Conservation (phyloP, 2,888 invertebrate species). For the Agrilus cyanescens region DNA sequence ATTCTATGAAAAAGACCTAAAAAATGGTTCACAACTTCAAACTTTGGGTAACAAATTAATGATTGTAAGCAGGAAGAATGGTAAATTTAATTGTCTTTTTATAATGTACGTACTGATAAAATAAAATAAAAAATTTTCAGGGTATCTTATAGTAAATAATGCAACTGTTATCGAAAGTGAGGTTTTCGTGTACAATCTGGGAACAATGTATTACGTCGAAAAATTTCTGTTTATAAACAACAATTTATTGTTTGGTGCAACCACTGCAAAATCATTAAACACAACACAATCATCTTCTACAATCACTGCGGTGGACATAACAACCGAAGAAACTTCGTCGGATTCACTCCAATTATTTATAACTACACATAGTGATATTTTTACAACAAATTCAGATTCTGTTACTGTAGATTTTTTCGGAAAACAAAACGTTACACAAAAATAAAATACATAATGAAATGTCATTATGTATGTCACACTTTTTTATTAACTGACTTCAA, state of each 20-base stretch:
- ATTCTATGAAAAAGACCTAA: conserved; percentile 46
- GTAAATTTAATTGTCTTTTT: conserved; percentile 23
- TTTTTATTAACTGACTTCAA: no score
- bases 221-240: conserved; percentile 40
- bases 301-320: neutral
- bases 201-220: conserved; percentile 52
- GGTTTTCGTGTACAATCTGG: conserved; percentile 52
- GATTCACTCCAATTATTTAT: no score
- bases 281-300: no score
- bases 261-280: conserved; percentile 1
- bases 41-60: conserved; percentile 46
- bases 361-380: no score
- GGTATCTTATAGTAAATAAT: conserved; percentile 42
- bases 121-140: conserved; percentile 23
- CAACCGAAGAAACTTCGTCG: conserved; percentile 8
- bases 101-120: conserved; percentile 41
- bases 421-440: no score
- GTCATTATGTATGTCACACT: no score
- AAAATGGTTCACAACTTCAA: conserved; percentile 40
- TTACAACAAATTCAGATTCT: no score
- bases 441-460: no score
- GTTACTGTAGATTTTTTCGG: no score
- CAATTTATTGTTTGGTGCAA: conserved; percentile 23
- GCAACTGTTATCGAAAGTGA: conserved; percentile 48
- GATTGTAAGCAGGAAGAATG: conserved; percentile 37